Percentiles rank a stretch among this genome's conserved stretches.
phyloP scores from a whole-genome alignment of 2,888 invertebrate species.

The Fragum whitleyi region DNA sequence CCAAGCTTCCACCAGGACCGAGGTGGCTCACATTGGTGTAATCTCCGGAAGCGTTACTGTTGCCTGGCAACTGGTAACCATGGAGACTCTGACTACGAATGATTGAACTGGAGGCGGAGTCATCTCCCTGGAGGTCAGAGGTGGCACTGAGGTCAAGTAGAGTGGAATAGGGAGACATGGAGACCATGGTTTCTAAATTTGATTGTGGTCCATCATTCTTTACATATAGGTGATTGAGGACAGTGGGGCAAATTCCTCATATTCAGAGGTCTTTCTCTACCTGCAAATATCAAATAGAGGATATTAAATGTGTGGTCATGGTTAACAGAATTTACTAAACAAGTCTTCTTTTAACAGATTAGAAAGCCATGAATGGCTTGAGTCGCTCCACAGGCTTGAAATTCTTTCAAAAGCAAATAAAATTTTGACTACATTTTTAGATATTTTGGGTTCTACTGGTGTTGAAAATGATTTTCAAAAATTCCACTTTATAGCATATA shows the following conservation, averaged over 20 bases:
- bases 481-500: too few species aligned
- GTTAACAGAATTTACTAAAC: too few species aligned
- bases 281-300: neutral
- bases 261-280: neutral
- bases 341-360: too few species aligned
- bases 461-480: too few species aligned
- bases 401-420: too few species aligned
- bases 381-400: too few species aligned
- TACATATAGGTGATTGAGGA: neutral
- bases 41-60: slow-evolving; percentile 50
- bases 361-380: too few species aligned
- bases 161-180: slow-evolving; percentile 56
- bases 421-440: too few species aligned
- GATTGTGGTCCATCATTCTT: neutral
- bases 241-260: neutral
- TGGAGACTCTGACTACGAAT: slow-evolving; percentile 52
- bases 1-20: slow-evolving; percentile 56
- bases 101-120: slow-evolving; percentile 38
- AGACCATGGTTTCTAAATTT: slow-evolving; percentile 40
- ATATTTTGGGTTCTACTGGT: too few species aligned
- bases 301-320: neutral
- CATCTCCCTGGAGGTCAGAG: slow-evolving; percentile 52
- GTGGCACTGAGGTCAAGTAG: slow-evolving; percentile 56
- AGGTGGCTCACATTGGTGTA: slow-evolving; percentile 45
- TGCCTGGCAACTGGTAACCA: slow-evolving; percentile 58